Conservation (phyloP, 2,888 invertebrate genomes). For the Hermodice carunculata region DNA sequence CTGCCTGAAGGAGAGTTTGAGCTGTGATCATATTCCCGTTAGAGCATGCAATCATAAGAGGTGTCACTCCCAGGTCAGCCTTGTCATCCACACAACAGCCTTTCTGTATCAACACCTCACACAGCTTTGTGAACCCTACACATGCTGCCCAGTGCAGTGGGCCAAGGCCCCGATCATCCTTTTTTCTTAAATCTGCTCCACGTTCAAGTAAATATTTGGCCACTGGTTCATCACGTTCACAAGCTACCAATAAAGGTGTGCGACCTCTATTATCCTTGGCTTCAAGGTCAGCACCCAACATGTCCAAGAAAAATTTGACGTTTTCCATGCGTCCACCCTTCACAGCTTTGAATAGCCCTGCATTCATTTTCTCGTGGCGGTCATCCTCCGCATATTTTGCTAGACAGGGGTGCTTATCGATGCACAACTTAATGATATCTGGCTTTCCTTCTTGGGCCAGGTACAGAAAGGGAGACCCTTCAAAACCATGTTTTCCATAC, state of each 20-base stretch:
- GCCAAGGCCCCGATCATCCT: constrained; percentile 39
- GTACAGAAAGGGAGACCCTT: constrained; percentile 46
- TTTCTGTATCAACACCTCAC: constrained; percentile 26
- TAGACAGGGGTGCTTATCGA: constrained; percentile 33
- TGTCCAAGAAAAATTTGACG: constrained; percentile 33
- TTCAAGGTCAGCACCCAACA: constrained; percentile 34
- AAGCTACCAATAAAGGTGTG: constrained; percentile 39
- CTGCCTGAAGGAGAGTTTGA: constrained; percentile 20
- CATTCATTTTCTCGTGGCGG: constrained; percentile 31
- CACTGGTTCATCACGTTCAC: constrained; percentile 38
- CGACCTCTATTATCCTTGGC: constrained; percentile 35
- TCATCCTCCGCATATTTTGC: constrained; percentile 37
- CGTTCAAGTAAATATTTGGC: constrained; percentile 38
- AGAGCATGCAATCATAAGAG: constrained; percentile 48
- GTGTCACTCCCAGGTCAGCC: constrained; percentile 44
- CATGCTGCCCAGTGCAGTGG: constrained; percentile 46
- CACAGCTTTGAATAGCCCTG: constrained; percentile 41
- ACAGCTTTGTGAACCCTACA: constrained; percentile 32
- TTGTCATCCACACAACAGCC: constrained; percentile 26
- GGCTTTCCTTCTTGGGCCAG: constrained; percentile 43
- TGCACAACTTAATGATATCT: constrained; percentile 35
- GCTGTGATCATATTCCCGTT: constrained; percentile 29
- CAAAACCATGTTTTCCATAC: constrained; percentile 41
- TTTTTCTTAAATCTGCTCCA: constrained; percentile 27
- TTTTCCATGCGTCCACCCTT: constrained; percentile 36